Evolutionary conservation across 1,140 invertebrate genomes (phyloP).

Genomic region (Formica selysi): DNA sequence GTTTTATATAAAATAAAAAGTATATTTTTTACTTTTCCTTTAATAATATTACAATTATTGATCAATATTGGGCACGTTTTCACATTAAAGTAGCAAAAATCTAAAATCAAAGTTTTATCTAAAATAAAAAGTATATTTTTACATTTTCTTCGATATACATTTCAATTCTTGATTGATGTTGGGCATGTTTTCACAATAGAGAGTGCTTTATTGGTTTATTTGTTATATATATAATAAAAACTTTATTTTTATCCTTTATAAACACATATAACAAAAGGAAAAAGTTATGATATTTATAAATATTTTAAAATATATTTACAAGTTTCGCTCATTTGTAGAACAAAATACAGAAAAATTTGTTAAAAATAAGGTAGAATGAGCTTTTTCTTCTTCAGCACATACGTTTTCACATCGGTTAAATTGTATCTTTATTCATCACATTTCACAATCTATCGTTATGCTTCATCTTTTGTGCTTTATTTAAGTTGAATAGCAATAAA

Average conservation of each 20-base stretch:
- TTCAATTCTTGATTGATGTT: conserved; percentile 22
- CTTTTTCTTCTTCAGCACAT: not conserved
- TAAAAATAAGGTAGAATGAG: not conserved
- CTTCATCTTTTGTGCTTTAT: not conserved
- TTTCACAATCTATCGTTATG: not conserved
- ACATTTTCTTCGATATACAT: conserved; percentile 33
- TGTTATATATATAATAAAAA: not conserved
- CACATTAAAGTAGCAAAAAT: too few species aligned
- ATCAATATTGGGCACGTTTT: too few species aligned
- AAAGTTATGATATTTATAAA: not conserved
- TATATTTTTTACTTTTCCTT: too few species aligned
- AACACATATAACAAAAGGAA: not conserved
- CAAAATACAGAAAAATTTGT: not conserved
- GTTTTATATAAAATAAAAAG: too few species aligned
- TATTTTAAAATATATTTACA: not conserved
- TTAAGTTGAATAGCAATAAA: not conserved
- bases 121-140: not conserved
- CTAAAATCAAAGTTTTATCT: not conserved
- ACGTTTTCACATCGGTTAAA: not conserved
- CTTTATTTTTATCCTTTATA: not conserved
- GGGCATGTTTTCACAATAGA: not conserved
- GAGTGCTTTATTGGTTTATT: conserved; percentile 10
- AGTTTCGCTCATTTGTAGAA: not conserved
- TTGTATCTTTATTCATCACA: too few species aligned
- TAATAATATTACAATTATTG: too few species aligned